Evolutionary conservation across 2,888 invertebrate genomes (phyloP), one percentile per base, ranked within the genome.

Genomic region (Megaustenia siamemsis): DNA sequence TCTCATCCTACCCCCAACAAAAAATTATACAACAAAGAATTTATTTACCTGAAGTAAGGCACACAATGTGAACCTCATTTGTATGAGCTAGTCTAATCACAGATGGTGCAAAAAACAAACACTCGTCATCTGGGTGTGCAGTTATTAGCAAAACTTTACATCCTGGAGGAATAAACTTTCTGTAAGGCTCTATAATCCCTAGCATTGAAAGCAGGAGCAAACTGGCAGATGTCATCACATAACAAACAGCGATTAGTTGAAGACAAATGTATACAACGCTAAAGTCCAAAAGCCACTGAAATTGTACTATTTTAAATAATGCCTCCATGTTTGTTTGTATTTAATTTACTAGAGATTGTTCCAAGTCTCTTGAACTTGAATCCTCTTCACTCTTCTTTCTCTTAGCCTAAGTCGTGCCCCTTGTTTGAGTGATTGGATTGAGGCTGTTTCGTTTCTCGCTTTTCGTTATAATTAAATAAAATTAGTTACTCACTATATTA

Each of bases 111-210:
- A 99, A 99, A 94, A 99, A 99, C 99, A 99, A 99, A 90, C 97
- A 97, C 94, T 99, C 99, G 94, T 99, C 99, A 94, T 99, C 99
- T 28, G 99, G 99, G 95, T 99, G 99, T 38, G 99, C 98, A 69
- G 96, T 97, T 1, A 99, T 96, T 81, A 99, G 93, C 49, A 99
- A 94, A 69, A 97, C 43, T 43, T 40, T 69, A n/a, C 77, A 40
- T 0, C 32, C 43, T 40, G 21, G 4, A 24, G 66, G 66, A 56
- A 73, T 56, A 15, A 28, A n/a, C 32, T 32, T 78, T 24, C 12
- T 78, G 10, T 28, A 18, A 0, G 43, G 43, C 18, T 10, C 32
- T 28, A 78, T 28, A 21, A 63, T 28, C n/a, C 40, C 43, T 12
- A 66, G 15, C 18, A 24, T 63, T 15, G 45, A 2, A 60, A 78